A percentile compares a stretch with the other conserved stretches of the same genome.
phyloP scores from a whole-genome alignment of 2,888 invertebrate genomes.

The Ornithoptera priamus region DNA sequence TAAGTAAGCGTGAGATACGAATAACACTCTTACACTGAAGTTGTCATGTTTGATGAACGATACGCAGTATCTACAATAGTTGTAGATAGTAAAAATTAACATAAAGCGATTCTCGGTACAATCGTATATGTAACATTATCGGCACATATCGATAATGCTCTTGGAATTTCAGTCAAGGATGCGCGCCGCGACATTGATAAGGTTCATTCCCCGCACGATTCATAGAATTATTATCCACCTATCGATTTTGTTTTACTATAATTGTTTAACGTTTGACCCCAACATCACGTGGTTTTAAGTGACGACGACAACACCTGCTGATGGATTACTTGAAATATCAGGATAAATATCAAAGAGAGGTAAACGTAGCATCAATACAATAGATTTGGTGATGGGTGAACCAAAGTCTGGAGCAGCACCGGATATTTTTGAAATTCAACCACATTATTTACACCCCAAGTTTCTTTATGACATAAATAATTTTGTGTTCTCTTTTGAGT shows the following conservation, averaged over 20 bases:
- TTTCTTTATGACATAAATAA: too few relatives aligned
- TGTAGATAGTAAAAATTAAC: constrained; percentile 19
- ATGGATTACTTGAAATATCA: too few relatives aligned
- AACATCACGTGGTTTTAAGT: too few relatives aligned
- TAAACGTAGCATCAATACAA: too few relatives aligned
- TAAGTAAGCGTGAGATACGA: constrained; percentile 15
- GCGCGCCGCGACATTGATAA: constrained; percentile 32
- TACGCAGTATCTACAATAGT: constrained; percentile 15
- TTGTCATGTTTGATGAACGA: constrained; percentile 13
- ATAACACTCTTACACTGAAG: constrained; percentile 5
- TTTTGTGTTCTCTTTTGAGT: too few relatives aligned
- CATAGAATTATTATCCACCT: constrained; percentile 34
- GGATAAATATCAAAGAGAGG: too few relatives aligned
- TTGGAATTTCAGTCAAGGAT: constrained; percentile 34
- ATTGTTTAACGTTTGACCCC: too few relatives aligned
- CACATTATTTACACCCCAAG: too few relatives aligned
- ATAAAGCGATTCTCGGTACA: constrained; percentile 26
- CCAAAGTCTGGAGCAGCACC: too few relatives aligned
- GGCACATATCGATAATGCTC: constrained; percentile 29
- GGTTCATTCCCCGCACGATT: constrained; percentile 34
- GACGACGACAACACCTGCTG: too few relatives aligned
- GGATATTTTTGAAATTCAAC: too few relatives aligned
- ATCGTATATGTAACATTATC: constrained; percentile 21
- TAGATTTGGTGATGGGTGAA: too few relatives aligned
- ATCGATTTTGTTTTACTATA: constrained; percentile 30